Conservation (phyloP, 2,888 invertebrate species). For the Ormyrus thymus region DNA sequence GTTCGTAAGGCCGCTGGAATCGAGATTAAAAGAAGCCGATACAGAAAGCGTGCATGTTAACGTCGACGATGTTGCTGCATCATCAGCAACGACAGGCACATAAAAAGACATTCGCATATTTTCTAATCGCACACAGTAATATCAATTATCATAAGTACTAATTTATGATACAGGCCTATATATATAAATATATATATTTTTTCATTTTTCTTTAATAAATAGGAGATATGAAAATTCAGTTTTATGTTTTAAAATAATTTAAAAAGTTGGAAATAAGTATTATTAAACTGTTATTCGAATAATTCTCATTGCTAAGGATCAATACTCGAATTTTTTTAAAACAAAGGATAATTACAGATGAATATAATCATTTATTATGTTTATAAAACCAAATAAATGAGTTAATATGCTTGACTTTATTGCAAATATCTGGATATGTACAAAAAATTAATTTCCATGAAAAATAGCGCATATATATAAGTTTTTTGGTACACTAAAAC, state of each 20-base stretch:
- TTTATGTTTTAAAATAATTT: background rate
- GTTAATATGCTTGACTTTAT: no score
- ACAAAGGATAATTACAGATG: no score
- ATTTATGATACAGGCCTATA: conserved; percentile 42
- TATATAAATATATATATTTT: conserved; percentile 13
- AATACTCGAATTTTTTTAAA: no score
- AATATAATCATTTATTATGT: no score
- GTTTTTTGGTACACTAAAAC: no score
- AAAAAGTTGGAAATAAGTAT: no score
- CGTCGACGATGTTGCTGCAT: conserved; percentile 17
- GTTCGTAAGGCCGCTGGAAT: conserved; percentile 77
- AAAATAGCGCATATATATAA: no score
- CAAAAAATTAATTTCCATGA: no score
- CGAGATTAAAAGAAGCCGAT: conserved; percentile 70
- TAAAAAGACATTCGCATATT: conserved; percentile 47
- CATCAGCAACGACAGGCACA: conserved; percentile 17
- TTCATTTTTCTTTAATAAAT: conserved; percentile 7
- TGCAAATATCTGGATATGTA: no score
- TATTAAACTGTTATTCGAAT: no score
- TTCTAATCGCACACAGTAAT: conserved; percentile 54
- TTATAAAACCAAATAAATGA: no score
- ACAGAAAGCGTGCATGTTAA: background rate
- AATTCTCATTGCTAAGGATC: no score
- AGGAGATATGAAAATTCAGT: conserved; percentile 19
- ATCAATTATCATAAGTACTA: conserved; percentile 27